Conservation (phyloP, 2,113 vertebrate genomes). For the Steatornis caripensis region DNA sequence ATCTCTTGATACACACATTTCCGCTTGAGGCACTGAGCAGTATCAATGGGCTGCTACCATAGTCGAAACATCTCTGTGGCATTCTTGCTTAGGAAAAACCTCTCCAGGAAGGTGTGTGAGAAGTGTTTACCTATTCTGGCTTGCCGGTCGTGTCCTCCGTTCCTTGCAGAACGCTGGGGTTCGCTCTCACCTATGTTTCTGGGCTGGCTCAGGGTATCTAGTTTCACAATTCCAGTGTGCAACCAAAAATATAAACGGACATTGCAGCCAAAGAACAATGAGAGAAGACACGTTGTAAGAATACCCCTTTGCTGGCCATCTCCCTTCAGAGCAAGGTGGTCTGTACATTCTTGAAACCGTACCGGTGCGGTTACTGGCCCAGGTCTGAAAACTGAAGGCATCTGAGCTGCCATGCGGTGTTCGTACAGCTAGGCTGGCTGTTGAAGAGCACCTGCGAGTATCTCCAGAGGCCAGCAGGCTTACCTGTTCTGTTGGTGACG, state of each 20-base stretch:
- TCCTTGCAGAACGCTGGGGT: not conserved
- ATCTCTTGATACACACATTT: not conserved
- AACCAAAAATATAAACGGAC: not conserved
- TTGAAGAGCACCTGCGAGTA: not conserved
- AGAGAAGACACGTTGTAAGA: not conserved
- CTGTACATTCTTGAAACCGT: too few species aligned
- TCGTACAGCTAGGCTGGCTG: not conserved
- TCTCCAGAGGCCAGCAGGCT: not conserved
- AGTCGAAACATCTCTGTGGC: not conserved
- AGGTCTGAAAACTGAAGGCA: not conserved
- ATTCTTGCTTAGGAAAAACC: not conserved
- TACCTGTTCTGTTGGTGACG: not conserved
- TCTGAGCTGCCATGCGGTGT: not conserved
- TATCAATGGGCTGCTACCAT: accelerated
- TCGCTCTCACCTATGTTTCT: not conserved
- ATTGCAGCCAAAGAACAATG: not conserved
- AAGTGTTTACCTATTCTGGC: not conserved
- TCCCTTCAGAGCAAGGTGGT: not conserved
- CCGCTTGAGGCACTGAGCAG: not conserved
- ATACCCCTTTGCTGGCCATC: not conserved
- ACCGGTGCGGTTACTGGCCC: too few species aligned
- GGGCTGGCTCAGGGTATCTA: not conserved
- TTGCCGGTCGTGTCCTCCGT: not conserved
- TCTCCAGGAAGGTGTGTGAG: not conserved
- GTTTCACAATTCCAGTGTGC: not conserved